These are phyloP conservation scores for Semnopithecus entellus DNA, from an alignment of 2,113 vertebrate species.

Conservation along the genomic window DNA sequence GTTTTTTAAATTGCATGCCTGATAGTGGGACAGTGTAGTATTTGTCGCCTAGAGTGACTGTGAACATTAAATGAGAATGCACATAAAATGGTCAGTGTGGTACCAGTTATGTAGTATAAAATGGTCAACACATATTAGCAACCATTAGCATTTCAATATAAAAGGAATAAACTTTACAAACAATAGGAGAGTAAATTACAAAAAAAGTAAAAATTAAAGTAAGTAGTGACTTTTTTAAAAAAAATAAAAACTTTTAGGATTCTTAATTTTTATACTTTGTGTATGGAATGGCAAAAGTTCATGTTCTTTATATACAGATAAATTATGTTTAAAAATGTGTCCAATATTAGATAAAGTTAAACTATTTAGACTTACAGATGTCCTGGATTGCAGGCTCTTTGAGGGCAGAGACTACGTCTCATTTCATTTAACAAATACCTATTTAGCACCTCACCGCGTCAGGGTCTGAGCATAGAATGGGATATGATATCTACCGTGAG, in stretches of 20 bases:
- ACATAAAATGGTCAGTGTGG: neutral
- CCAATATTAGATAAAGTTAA: neutral
- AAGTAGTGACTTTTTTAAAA: neutral
- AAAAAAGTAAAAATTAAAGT: neutral
- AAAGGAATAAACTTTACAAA: neutral
- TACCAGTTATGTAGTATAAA: neutral
- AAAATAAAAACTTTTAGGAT: neutral
- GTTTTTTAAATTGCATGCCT: neutral
- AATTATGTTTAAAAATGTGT: neutral
- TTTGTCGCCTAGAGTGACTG: neutral
- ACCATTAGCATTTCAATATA: neutral
- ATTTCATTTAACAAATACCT: constrained; percentile 1
- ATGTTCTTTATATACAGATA: neutral
- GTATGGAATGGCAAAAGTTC: neutral
- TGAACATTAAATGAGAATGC: neutral
- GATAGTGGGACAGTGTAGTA: neutral
- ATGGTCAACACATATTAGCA: neutral
- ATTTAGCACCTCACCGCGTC: neutral
- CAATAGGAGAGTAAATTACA: neutral
- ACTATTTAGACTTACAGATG: neutral
- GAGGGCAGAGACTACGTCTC: neutral
- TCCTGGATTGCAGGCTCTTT: neutral
- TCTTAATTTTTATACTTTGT: neutral
- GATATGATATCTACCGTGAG: neutral
- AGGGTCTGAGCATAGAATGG: neutral